Percentiles rank a stretch among this genome's conserved stretches.
Evolutionary conservation across 2,888 invertebrate genomes (phyloP).

Genomic region (Laspeyria flexula): DNA sequence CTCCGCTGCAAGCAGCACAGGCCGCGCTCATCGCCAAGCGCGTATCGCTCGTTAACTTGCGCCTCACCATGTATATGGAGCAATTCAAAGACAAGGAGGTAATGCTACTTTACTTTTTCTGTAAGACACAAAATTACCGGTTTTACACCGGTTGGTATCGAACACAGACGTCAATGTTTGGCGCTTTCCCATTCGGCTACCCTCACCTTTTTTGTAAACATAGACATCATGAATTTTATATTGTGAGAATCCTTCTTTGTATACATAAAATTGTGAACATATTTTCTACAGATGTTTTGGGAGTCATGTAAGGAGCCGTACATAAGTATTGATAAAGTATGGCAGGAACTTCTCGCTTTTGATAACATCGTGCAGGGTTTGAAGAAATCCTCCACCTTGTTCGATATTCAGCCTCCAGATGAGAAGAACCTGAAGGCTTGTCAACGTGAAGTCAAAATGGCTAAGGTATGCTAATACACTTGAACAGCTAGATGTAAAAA

Average conservation of each 20-base stretch:
- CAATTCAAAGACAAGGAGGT: conserved; percentile 88
- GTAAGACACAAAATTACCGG: too few species aligned
- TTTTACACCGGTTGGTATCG: too few species aligned
- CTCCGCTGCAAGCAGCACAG: conserved; percentile 95
- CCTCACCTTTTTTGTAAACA: too few species aligned
- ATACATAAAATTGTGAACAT: background rate
- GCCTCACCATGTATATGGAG: conserved; percentile 91
- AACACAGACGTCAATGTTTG: too few species aligned
- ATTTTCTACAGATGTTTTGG: conserved; percentile 82
- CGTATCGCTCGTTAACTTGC: conserved; percentile 92
- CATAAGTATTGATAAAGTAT: conserved; percentile 88
- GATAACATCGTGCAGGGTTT: conserved; percentile 89
- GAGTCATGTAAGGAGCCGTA: conserved; percentile 90
- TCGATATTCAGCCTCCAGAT: conserved; percentile 95
- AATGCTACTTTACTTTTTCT: background rate
- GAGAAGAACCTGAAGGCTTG: conserved; percentile 91
- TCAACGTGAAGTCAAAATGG: conserved; percentile 90
- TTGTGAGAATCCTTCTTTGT: too few species aligned
- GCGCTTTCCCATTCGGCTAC: too few species aligned
- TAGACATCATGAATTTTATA: too few species aligned
- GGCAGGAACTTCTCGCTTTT: conserved; percentile 88
- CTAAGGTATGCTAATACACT: conserved; percentile 89
- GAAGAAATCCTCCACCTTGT: conserved; percentile 91
- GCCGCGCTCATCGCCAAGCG: conserved; percentile 94
- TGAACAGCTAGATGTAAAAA: background rate